Evolutionary conservation across 1,140 invertebrate species (phyloP), one percentile per base, ranked within the genome.

Genomic region (Pseudomyrmex sp.): DNA sequence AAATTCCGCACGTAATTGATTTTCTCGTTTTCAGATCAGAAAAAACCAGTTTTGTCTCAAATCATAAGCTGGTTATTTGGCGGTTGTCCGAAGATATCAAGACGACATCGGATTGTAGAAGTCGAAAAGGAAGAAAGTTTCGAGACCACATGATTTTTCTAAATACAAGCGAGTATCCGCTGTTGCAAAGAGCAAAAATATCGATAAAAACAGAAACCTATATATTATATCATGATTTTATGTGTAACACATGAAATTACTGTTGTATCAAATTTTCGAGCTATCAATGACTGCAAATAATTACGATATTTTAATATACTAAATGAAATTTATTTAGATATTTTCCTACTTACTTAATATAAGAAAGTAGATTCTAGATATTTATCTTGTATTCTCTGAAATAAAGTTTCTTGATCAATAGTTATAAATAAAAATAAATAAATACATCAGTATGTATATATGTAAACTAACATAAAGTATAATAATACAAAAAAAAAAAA

Each of bases 1-100:
- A 48, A 70, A 48, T 12, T 54, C 8, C 44, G 0, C 58, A 54
- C 35, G 5, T 46, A 79, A 69, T 69, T 70, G 70, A 77, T 52
- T 54, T 7, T n/a, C 10, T 76, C 12, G 2, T 84, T 63, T 84
- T 46, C 59, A 91, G 90, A 91, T 77, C 70, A 82, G 62, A n/a
- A 72, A 15, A 91, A 84, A 52, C 90, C 88, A 20, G 68, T 82
- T 1, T 10, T 91, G 8, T 1, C 56, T 15, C 85, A 75, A 46
- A 69, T 82, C 2, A 63, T 86, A 35, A 88, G 89, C 13, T 91
- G 90, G 90, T 52, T 90, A 20, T 91, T 91, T 23, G 82, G 88
- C 8, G 89, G 87, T 68, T 91, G 90, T 48, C 87, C 88, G 18
- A 82, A 46, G 3, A 73, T 79, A 2, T 44, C 59, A 18, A 75